phyloP scores from a whole-genome alignment of 2,888 invertebrate genomes.

The Chironomus riparius region DNA sequence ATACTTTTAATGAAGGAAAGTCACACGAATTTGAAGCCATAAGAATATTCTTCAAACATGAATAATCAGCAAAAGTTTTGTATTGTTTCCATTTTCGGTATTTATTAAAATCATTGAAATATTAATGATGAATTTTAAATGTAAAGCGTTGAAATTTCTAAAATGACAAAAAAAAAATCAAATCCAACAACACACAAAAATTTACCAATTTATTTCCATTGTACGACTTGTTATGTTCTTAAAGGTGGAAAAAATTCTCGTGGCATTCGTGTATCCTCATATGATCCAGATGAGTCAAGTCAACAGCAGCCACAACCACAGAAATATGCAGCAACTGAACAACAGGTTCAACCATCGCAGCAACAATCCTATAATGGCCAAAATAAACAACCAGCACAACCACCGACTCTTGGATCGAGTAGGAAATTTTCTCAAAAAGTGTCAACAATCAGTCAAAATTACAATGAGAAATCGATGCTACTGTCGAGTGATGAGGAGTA shows the following conservation, averaged over 20 bases:
- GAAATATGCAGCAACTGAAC: conserved; percentile 30
- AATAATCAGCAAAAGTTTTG: too few relatives aligned
- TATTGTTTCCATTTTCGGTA: too few relatives aligned
- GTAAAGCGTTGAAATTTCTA: conserved; percentile 26
- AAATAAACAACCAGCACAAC: conserved; percentile 27
- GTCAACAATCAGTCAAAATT: conserved; percentile 72
- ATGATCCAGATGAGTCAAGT: conserved; percentile 59
- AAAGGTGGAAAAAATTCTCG: conserved; percentile 55
- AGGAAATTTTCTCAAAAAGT: conserved; percentile 59
- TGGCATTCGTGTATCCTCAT: conserved; percentile 56
- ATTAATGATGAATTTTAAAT: neutral
- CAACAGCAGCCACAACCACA: conserved; percentile 25
- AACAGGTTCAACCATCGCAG: conserved; percentile 31
- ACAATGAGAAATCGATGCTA: conserved; percentile 93
- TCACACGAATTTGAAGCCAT: too few relatives aligned
- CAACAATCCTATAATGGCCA: conserved; percentile 37
- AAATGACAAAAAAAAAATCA: neutral
- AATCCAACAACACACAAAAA: neutral
- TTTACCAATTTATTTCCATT: neutral
- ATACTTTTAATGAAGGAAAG: too few relatives aligned
- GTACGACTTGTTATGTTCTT: neutral
- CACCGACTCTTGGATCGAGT: conserved; percentile 42
- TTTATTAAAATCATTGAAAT: too few relatives aligned
- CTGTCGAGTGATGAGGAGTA: conserved; percentile 94
- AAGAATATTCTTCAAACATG: too few relatives aligned